Base-by-base conservation (phyloP, 2,888 invertebrate genomes). In the Choreutis nemorana region DNA sequence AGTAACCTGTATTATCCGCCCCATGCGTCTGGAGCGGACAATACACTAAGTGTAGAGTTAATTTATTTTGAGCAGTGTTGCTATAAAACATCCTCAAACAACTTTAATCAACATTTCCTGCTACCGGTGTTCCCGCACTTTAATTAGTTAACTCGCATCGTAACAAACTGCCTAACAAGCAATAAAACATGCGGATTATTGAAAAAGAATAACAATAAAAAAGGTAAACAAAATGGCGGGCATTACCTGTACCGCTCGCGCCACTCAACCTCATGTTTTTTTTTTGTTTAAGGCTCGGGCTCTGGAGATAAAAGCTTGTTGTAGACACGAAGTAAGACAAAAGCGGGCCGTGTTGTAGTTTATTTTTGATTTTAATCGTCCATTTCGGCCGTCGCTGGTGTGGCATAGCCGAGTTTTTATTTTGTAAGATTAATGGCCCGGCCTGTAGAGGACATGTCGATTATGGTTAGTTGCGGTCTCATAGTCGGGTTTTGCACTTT, bases 281-380 rank as follows among this genome's bases (percentile, higher is more conserved):
- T 42, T 50, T 50, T 61, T 59, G 53, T 51, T 55, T 46, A 50
- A 44, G 48, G 50, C 38, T 46, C 52, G 46, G 44, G 49, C 51
- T 48, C 45, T 51, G 56, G 55, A 64, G 62, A 65, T 64, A 66
- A 61, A 64, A 61, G 62, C 56, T 61, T 57, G 55, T 60, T 66
- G 68, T 70, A 70, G 66, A 73, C 73, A 71, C 61, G 64, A 59
- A n/a, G 65, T 68, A 72, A 77, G 63, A 75, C 71, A 75, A 75
- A 71, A 70, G 67, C 57, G 45, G 36, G 50, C 47, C 55, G 50
- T 52, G 56, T 59, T 59, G 59, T 71, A 64, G 59, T 73, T 66
- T 66, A 54, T 67, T 71, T 70, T 61, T 57, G 56, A 61, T 66
- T 67, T 59, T 64, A 65, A 63, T 68, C 67, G 60, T 52, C 60